Evolutionary conservation across 1,140 invertebrate genomes (phyloP), one percentile per base, ranked within the genome.

Genomic region (Meloidogyne hapla): DNA sequence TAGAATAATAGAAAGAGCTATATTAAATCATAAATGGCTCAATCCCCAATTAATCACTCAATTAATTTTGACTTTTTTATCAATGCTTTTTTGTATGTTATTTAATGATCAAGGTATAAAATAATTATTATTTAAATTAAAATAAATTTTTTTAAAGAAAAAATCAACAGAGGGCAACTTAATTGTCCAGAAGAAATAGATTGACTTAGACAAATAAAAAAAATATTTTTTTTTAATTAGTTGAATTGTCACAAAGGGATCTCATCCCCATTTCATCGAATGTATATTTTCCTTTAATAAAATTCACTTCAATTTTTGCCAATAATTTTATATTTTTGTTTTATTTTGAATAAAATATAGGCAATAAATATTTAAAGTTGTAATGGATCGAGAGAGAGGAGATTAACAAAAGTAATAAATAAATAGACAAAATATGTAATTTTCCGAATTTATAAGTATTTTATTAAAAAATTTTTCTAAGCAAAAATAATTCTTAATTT

Each of bases 1-100:
- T n/a, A 26, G 38, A 61, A 45, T 70, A 70, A 70, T 70, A 26
- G 69, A 70, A 28, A 45, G 40, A 45, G 25, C 69, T 25, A 70
- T 70, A 56, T 28, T 70, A 18, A 70, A 70, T 18, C 45, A 70
- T 56, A 45, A 45, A 56, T 70, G 69, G 69, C 40, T 70, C 13
- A 45, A 70, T 61, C 69, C 69, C 2, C 23, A 56, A 28, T 15
- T 70, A 21, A 28, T 70, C 13, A 18, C 69, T 18, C 69, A 70
- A 1, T 25, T n/a, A 9, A 18, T 45, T 26, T 56, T 70, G 45
- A 61, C 61, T 26, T 8, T 45, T n/a, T 42, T 70, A 25, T 70
- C 69, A 18, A 18, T 70, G 18, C 10, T 70, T 45, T 18, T 25
- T 26, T 70, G 69, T 70, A 13, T 70, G 18, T 23, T 45, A 45